These are phyloP conservation scores for Glaucomys volans DNA, from an alignment of 2,113 vertebrate species.

Conservation along the genomic window DNA sequence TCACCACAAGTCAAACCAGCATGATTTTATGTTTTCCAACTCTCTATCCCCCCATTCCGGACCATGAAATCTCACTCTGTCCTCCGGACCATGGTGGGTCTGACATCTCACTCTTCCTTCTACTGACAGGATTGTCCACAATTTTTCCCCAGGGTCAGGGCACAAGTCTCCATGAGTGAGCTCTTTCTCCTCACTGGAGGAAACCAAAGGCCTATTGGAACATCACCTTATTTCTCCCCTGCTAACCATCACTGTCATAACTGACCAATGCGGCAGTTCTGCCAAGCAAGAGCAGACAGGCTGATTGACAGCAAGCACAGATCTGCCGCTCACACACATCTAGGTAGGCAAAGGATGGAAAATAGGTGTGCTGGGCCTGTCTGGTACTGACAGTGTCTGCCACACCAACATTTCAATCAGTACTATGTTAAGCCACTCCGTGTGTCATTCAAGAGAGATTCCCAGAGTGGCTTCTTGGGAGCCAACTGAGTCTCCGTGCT, in stretches of 20 bases:
- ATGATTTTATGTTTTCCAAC: background rate
- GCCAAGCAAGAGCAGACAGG: background rate
- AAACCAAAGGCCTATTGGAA: constrained; percentile 32
- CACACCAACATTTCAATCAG: constrained; percentile 66
- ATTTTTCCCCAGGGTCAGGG: background rate
- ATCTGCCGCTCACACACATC: constrained; percentile 53
- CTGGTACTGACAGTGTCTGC: constrained; percentile 43
- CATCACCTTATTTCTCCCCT: background rate
- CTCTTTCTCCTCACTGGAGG: background rate
- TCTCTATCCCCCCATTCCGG: background rate
- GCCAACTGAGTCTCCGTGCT: background rate
- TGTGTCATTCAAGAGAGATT: constrained; percentile 63
- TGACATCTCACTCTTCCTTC: background rate
- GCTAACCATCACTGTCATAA: constrained; percentile 63
- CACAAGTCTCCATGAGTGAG: background rate
- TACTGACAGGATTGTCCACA: background rate
- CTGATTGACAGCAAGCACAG: constrained; percentile 71
- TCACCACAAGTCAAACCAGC: background rate
- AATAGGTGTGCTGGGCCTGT: constrained; percentile 54
- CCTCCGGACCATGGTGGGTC: background rate
- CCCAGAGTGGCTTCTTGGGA: background rate
- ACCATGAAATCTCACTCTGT: too few relatives aligned
- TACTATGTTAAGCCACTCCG: background rate
- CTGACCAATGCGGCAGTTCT: constrained; percentile 7
- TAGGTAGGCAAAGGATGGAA: constrained; percentile 33